Conservation (phyloP, 2,888 invertebrate genomes). For the Polydrusus pterygomalis region DNA sequence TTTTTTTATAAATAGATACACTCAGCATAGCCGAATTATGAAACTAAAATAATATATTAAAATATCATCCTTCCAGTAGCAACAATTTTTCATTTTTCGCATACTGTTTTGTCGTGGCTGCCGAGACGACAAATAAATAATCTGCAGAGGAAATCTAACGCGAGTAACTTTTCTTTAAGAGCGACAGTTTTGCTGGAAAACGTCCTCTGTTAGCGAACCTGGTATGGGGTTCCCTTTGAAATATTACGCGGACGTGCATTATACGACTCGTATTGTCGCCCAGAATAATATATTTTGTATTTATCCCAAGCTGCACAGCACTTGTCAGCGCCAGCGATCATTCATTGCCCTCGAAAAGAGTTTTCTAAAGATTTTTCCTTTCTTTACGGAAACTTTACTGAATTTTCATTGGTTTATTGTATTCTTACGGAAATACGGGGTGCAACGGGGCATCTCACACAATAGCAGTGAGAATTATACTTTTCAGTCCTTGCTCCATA, state of each 20-base stretch:
- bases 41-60: conserved; percentile 16
- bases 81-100: conserved; percentile 53
- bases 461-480: no score
- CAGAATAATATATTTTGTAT: conserved; percentile 62
- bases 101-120: conserved; percentile 55
- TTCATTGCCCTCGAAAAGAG: conserved; percentile 62
- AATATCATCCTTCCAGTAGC: conserved; percentile 17
- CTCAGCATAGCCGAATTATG: not conserved
- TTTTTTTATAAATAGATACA: no score
- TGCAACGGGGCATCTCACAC: no score
- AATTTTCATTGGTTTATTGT: not conserved
- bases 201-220: conserved; percentile 51
- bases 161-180: conserved; percentile 54
- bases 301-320: conserved; percentile 49
- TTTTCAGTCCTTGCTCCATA: no score
- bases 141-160: conserved; percentile 55
- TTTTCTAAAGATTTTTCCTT: conserved; percentile 30
- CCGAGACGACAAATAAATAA: conserved; percentile 57
- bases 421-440: not conserved
- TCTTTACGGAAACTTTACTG: conserved; percentile 22
- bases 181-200: conserved; percentile 55
- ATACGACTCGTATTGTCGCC: conserved; percentile 61
- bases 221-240: conserved; percentile 57
- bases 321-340: conserved; percentile 69
- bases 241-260: conserved; percentile 64